Percentiles rank a stretch among this genome's conserved stretches.
These are phyloP conservation scores for Mohoua ochrocephala DNA, from an alignment of 2,113 vertebrate species.

Conservation along the genomic window DNA sequence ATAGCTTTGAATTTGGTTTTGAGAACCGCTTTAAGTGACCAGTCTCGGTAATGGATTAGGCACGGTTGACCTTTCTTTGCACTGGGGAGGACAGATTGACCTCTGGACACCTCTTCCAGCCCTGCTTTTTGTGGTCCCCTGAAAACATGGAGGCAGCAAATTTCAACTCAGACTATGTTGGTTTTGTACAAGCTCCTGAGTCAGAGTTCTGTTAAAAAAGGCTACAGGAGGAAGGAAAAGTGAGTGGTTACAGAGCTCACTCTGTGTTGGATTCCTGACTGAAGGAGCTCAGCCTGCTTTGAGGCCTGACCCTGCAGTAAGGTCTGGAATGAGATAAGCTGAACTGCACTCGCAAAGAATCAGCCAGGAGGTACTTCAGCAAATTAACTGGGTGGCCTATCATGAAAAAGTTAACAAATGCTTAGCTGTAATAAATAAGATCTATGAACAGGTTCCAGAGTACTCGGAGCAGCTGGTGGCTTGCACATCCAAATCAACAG, in stretches of 20 bases:
- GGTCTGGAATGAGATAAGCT: neutral
- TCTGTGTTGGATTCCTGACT: neutral
- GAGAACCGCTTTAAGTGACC: neutral
- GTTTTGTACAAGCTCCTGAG: neutral
- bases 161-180: neutral
- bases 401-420: neutral
- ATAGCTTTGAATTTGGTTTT: neutral
- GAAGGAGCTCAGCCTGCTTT: neutral
- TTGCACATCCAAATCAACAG: neutral
- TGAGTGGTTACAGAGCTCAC: neutral
- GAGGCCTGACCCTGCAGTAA: neutral
- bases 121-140: neutral
- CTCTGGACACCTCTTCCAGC: neutral
- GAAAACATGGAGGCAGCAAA: neutral
- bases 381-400: neutral
- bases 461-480: neutral
- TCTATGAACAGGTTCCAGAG: neutral
- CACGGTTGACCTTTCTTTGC: neutral
- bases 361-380: neutral
- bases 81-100: neutral
- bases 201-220: neutral
- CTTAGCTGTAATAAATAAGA: neutral
- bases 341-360: neutral
- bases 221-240: neutral
- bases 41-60: neutral